Evolutionary conservation across 2,113 vertebrate genomes (phyloP), one percentile per base, ranked within the genome.

Genomic region (Serilophus lunatus): DNA sequence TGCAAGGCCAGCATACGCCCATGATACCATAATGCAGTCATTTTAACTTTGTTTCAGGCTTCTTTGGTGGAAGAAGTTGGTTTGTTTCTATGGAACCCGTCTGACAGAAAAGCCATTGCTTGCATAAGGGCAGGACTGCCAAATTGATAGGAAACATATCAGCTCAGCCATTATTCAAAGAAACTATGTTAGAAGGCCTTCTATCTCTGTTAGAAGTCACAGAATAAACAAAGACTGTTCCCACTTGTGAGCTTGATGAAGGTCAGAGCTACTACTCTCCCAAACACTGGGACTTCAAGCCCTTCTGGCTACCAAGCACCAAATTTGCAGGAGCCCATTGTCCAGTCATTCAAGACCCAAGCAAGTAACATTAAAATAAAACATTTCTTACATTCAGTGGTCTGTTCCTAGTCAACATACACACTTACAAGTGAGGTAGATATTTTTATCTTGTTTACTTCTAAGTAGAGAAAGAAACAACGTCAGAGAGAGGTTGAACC

Each of bases 381-480:
- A 83, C 33, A 76, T 14, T 82, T 76, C 29, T 79, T 74, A 80
- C 10, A 78, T 66, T 82, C 69, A 92, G 53, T 44, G 36, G 57
- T 60, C 14, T 91, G 33, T 66, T 89, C 66, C 50, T 91, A 90
- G 66, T 70, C 82, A 94, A 38, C 36, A 85, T 90, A 28, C 31
- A 70, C 65, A 64, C 0, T 8, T 69, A 91, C 17, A 54, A 91
- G 42, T n/a, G 17, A 87, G n/a, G 38, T 28, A 94, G 85, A 29
- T 96, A 96, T 90, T 95, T 96, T 94, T 96, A 92, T 92, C 85
- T 80, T 91, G 82, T 83, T 95, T 92, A 93, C 88, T 93, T 92
- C 91, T 68, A 91, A 82, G 86, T 49, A 84, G 51, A 89, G 42
- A 74, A 92, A 95, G 66, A 94, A 96, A 88, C 6, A 0, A 77